Base-by-base conservation (phyloP, 2,888 invertebrate genomes). In the Bhutanitis thaidina region DNA sequence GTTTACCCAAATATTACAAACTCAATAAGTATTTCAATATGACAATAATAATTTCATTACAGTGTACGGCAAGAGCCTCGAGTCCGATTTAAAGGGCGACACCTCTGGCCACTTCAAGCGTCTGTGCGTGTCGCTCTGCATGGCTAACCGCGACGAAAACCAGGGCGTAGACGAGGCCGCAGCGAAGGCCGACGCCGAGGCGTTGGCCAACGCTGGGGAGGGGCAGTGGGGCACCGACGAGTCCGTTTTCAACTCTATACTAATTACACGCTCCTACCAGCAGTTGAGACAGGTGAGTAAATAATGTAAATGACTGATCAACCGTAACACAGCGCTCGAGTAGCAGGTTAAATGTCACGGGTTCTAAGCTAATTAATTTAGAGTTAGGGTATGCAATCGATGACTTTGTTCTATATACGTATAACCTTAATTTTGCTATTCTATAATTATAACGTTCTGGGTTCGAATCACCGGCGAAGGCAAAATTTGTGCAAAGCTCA, bases 61-160 rank as follows among this genome's bases (percentile, higher is more conserved):
- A 96, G 96, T 96, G 71, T 97, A 94, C 80, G 93, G 93, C 62
- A 95, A 93, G 77, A 80, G 93, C 53, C 83, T 98, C 58, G 98
- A 98, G 74, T 93, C 93, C 7, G 97, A 97, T 73, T 88, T 98
- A 64, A 95, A 95, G 74, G 96, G 95, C 44, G 98, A 98, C 78
- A 97, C 98, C 7, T 97, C 97, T 9, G 98, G 98, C n/a, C 95
- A 97, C 80, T 98, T 98, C 88, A 96, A 96, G 86, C 92, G 97
- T 53, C 91, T 98, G 43, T 93, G 97, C 65, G 95, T 98, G 15
- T 97, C 97, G 0, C 87, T 97, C 45, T 94, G 94, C 63, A 94
- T 95, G 91, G 96, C 96, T 52, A 97, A 96, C 74, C 93, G 98
- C 43, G 96, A 97, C 74, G 98, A 98, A 87, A 95, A 95, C 83